Base-by-base conservation (phyloP, 2,797 vertebrate genomes). In the Spinus olivaceus region DNA sequence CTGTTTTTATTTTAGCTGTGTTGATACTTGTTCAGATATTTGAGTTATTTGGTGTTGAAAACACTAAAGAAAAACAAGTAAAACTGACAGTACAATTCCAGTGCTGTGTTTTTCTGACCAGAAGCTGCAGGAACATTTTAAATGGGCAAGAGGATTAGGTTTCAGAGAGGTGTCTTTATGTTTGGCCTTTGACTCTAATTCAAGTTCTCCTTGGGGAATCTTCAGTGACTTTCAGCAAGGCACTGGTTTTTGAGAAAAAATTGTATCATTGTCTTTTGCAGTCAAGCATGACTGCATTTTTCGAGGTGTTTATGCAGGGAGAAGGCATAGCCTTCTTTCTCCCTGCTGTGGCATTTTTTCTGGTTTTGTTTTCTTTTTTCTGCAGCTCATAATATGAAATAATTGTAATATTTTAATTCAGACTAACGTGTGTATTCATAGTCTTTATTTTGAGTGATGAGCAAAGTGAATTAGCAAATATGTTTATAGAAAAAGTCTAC, bases 171-270 rank as follows among this genome's bases (percentile, higher is more conserved):
- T 87, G 47, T 89, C 72, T 85, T 95, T 95, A 70, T 14, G 4
- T 88, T 94, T 95, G 90, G 60, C 89, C 89, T 95, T 86, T 95
- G 92, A 95, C 84, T 93, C 70, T 79, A 86, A 85, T 93, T 94
- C 79, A 54, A 12, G 53, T 82, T 89, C 73, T 93, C 94, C 82
- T 89, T 92, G 73, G 70, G 67, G 85, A 93, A 89, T 63, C 78
- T 88, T 92, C 56, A 73, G 54, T 93, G 81, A 92, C 86, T 94
- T 93, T 91, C 86, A 85, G 70, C 42, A 54, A 89, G 82, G 83
- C 37, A 47, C 39, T 9, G 8, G n/a, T 89, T 72, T 94, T 88
- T 61, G 79, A 83, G 46, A 72, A 91, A 95, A 93, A 88, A 42
- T 16, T 10, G 12, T 70, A 47, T 70, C 49, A 70, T 81, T 94